phyloP scores from a whole-genome alignment of 2,797 vertebrate genomes.

The Urophycis tenuis region DNA sequence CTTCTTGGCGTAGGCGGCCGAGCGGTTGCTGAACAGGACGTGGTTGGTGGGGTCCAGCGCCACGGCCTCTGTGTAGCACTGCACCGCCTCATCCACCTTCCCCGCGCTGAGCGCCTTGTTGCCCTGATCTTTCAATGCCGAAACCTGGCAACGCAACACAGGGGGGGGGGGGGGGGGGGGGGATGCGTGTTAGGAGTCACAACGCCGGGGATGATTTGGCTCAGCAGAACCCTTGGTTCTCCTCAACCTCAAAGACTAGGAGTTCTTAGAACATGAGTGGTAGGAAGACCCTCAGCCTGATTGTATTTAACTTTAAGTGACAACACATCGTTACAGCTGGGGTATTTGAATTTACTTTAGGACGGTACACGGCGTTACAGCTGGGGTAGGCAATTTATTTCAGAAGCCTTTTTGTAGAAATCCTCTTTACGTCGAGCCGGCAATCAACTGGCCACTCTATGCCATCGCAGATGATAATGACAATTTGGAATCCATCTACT shows the following conservation, averaged over 20 bases:
- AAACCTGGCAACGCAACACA: slow-evolving; percentile 65
- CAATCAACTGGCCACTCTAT: too few relatives aligned
- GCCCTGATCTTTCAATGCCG: slow-evolving; percentile 87
- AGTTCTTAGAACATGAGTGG: background rate
- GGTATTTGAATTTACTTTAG: too few relatives aligned
- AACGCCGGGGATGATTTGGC: background rate
- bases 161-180: background rate
- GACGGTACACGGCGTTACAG: too few relatives aligned
- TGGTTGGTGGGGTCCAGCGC: slow-evolving; percentile 85
- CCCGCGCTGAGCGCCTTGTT: slow-evolving; percentile 90
- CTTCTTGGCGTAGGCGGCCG: slow-evolving; percentile 77
- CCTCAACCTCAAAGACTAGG: background rate
- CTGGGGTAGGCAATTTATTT: too few relatives aligned
- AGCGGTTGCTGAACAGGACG: slow-evolving; percentile 89
- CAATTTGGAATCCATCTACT: too few relatives aligned
- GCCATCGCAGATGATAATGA: too few relatives aligned
- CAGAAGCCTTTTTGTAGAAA: too few relatives aligned
- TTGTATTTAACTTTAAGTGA: too few relatives aligned
- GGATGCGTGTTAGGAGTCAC: slow-evolving; percentile 2
- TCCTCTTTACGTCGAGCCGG: too few relatives aligned
- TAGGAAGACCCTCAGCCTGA: background rate
- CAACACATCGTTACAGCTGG: too few relatives aligned
- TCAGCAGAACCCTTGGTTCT: background rate
- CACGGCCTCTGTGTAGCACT: slow-evolving; percentile 88
- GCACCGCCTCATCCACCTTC: slow-evolving; percentile 82